phyloP scores from a whole-genome alignment of 2,888 invertebrate species.

The Amiota mariae region DNA sequence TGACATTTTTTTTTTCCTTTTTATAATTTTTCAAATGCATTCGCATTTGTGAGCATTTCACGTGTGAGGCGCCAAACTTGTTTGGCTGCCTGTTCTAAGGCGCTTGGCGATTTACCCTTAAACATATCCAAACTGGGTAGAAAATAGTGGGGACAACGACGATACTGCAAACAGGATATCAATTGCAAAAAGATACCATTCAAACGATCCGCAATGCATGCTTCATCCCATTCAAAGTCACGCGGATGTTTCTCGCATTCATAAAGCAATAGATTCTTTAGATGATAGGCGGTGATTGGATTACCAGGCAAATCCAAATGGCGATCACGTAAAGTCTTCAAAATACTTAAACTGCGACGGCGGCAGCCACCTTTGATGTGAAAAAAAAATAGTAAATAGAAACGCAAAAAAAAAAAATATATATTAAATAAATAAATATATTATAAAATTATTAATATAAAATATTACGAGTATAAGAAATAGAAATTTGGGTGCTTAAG shows the following conservation, averaged over 20 bases:
- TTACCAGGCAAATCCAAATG: slow-evolving; percentile 92
- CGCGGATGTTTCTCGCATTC: slow-evolving; percentile 97
- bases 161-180: slow-evolving; percentile 95
- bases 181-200: slow-evolving; percentile 95
- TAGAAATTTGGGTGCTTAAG: no score
- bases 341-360: slow-evolving; percentile 88
- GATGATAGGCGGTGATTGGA: slow-evolving; percentile 92
- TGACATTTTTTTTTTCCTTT: slow-evolving; percentile 12
- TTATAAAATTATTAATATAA: no score
- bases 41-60: slow-evolving; percentile 92
- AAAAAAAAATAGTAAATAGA: no score
- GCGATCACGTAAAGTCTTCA: slow-evolving; percentile 92
- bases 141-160: slow-evolving; percentile 96
- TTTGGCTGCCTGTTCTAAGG: slow-evolving; percentile 93
- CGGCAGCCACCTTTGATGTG: slow-evolving; percentile 79
- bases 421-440: no score
- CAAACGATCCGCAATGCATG: slow-evolving; percentile 91
- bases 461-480: no score
- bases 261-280: slow-evolving; percentile 91
- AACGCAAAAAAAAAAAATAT: no score
- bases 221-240: slow-evolving; percentile 96
- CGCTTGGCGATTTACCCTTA: slow-evolving; percentile 91
- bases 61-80: slow-evolving; percentile 94
- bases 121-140: slow-evolving; percentile 94
- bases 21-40: slow-evolving; percentile 92